phyloP scores from a whole-genome alignment of 92 coral and sea anemone genomes.

The Nematostella vectensis region DNA sequence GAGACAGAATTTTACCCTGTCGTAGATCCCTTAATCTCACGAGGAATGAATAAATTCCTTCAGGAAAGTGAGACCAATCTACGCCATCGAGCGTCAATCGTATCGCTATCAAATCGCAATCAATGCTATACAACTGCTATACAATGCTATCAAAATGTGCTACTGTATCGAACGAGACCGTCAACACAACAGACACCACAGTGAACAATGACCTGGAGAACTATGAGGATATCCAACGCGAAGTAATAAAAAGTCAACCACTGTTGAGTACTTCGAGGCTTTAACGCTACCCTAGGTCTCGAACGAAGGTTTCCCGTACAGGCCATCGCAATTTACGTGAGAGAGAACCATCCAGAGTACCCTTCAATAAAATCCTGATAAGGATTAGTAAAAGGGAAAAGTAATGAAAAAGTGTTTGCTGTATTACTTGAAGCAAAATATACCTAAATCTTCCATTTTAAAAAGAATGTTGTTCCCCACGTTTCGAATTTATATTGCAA shows the following conservation, averaged over 20 bases:
- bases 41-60: neutral
- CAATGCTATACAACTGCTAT: neutral
- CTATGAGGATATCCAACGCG: neutral
- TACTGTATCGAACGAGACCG: neutral
- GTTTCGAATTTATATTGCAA: conserved; percentile 1
- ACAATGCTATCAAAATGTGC: neutral
- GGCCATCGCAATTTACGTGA: neutral
- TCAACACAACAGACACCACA: no score
- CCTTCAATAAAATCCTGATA: neutral
- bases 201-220: no score
- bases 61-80: neutral
- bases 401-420: neutral
- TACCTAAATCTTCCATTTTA: conserved; percentile 1
- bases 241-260: neutral
- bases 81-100: neutral
- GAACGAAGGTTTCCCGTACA: neutral
- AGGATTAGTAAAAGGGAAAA: neutral
- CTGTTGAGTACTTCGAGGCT: neutral
- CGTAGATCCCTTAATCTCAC: neutral
- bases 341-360: neutral
- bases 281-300: neutral
- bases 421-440: neutral
- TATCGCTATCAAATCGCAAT: neutral
- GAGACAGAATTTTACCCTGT: neutral
- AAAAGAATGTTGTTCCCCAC: conserved; percentile 1